Base-by-base conservation (phyloP, 2,888 invertebrate genomes). In the Oxyteleia sp. region DNA sequence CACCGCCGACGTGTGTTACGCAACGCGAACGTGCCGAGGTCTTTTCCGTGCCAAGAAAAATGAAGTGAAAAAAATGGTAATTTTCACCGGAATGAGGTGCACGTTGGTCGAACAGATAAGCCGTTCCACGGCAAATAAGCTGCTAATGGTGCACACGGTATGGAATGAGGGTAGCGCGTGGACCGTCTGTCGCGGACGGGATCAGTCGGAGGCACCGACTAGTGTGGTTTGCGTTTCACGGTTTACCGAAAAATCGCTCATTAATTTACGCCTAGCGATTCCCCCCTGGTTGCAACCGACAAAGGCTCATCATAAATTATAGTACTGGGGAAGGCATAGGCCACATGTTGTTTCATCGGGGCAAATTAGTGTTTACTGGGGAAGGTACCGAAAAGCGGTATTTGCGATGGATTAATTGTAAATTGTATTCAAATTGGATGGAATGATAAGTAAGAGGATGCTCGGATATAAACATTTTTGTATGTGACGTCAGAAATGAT, bases 151-250 rank as follows among this genome's bases (percentile, higher is more conserved):
- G 80, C 71, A 87, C 79, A 86, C 88, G 87, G 83, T 85, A 82
- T 59, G 61, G 53, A 74, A 51, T 57, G 41, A 53, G 63, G 68
- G 63, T 68, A 64, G 83, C 84, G 63, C 87, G 84, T 88, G 88
- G 89, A 88, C 89, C 89, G 88, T 89, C 87, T 89, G 89, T 88
- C 84, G 85, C 68, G 84, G 84, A 82, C 80, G 76, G 76, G 84
- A 83, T 81, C 68, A 45, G 69, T 51, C 38, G 49, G 55, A 63
- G 78, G 81, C 72, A 83, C 83, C 72, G 74, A n/a, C 64, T 61
- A 84, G 85, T 85, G 84, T 86, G 86, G 81, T 87, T 82, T 84
- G 85, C 68, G 85, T 89, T 89, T 88, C 87, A 89, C 84, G 87
- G 86, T 88, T 87, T 88, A 87, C 87, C 87, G 80, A 88, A 85